A percentile compares a stretch with the other conserved stretches of the same genome.
These are phyloP conservation scores for Apamea epomidion DNA, from an alignment of 2,888 invertebrate species.

Conservation along the genomic window DNA sequence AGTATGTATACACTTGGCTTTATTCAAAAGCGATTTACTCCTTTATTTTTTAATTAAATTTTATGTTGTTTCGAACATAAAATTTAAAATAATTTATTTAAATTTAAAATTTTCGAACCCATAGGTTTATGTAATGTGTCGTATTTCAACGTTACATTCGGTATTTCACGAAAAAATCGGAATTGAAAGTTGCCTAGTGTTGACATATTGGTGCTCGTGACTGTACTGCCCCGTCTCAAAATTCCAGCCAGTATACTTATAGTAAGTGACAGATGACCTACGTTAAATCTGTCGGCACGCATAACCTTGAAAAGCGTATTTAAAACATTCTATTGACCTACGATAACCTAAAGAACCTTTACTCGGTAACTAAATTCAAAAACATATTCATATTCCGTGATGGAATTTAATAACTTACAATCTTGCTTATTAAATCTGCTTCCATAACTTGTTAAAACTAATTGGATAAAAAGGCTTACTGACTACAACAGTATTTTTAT, in stretches of 20 bases:
- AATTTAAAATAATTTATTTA: too few species aligned
- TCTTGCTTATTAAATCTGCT: conserved; percentile 12
- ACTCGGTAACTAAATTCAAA: conserved; percentile 22
- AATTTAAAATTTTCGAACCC: too few species aligned
- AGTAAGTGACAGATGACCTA: background rate
- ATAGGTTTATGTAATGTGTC: too few species aligned
- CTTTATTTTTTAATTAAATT: too few species aligned
- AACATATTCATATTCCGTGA: background rate
- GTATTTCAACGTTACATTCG: too few species aligned
- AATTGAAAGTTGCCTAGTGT: too few species aligned
- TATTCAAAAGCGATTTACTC: too few species aligned
- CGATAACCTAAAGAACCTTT: conserved; percentile 19
- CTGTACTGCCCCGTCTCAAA: background rate
- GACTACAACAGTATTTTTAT: background rate
- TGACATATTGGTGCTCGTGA: too few species aligned
- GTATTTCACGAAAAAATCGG: too few species aligned
- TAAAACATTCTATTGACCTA: background rate
- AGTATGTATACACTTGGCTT: too few species aligned
- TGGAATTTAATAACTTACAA: conserved; percentile 10
- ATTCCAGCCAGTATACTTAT: background rate
- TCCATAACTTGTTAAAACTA: conserved; percentile 14
- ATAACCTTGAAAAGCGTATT: conserved; percentile 8
- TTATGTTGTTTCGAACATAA: too few species aligned
- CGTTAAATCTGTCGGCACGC: background rate
- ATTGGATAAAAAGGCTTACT: conserved; percentile 9